phyloP scores from a whole-genome alignment of 2,888 invertebrate genomes.

The Catocala sponsa region DNA sequence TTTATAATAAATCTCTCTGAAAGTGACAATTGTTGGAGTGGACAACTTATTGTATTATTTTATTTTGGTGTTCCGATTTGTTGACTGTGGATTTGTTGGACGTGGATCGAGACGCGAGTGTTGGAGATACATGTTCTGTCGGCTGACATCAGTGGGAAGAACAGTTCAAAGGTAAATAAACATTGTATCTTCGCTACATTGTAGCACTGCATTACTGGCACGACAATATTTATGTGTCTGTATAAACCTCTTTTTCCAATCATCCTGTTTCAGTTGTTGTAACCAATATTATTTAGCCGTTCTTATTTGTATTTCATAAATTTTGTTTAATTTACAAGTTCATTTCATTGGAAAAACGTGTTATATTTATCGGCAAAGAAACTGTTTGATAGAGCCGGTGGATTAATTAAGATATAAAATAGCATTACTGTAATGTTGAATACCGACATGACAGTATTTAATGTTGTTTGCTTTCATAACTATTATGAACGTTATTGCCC shows the following conservation, averaged over 20 bases:
- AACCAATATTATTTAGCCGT: too few relatives aligned
- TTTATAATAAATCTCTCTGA: conserved; percentile 53
- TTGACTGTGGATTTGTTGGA: conserved; percentile 75
- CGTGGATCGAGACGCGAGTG: conserved; percentile 57
- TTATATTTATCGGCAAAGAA: too few relatives aligned
- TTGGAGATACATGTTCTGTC: conserved; percentile 52
- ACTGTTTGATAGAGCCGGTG: too few relatives aligned
- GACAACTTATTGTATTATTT: conserved; percentile 58
- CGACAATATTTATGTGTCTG: not conserved
- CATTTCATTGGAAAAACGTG: too few relatives aligned
- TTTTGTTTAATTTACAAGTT: too few relatives aligned
- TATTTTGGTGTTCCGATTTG: conserved; percentile 56
- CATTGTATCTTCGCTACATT: conserved; percentile 8
- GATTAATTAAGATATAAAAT: too few relatives aligned
- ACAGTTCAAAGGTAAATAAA: conserved; percentile 49
- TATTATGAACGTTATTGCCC: not conserved
- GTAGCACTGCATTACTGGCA: not conserved
- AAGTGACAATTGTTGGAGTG: conserved; percentile 74
- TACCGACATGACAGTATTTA: too few relatives aligned
- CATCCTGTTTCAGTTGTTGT: not conserved
- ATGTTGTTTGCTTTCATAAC: not conserved
- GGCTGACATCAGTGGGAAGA: conserved; percentile 42
- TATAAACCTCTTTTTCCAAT: not conserved
- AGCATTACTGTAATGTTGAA: too few relatives aligned
- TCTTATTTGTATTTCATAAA: too few relatives aligned